Base-by-base conservation (phyloP, 2,888 invertebrate species). In the Drosophila rubida region DNA sequence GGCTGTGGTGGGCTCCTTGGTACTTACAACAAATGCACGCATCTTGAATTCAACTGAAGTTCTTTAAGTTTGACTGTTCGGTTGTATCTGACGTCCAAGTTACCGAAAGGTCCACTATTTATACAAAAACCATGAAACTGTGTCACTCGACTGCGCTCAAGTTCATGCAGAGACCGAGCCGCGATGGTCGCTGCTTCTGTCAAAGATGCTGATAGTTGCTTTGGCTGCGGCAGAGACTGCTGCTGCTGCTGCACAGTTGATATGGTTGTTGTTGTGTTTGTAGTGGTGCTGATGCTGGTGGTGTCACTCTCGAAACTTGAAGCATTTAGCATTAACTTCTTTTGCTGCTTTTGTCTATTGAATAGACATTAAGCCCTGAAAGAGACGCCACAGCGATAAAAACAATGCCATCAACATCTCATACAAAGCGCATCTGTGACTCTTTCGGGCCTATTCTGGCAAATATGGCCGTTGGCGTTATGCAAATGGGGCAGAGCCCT, bases 1-100 rank as follows among this genome's bases (percentile, higher is more conserved):
- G 57, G 35, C 54, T 39, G 61, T 22, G 7, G 11, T n/a, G 14
- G 45, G 5, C 2, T 50, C 37, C 45, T 62, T 49, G 58, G 41
- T 80, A 87, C 85, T 85, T 78, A 89, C 87, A 66, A 89, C 82
- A 49, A 89, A 89, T 64, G 81, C 83, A 84, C 87, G 89, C 89
- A 89, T 89, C 41, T 84, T 80, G 66, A 60, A 75, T 66, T 59
- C 11, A 50, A 61, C 14, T 69, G 67, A 83, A 81, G 82, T 85
- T 85, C 85, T 85, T 85, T 87, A 68, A 87, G 73, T 83, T 81
- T 61, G 80, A 80, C 55, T 71, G 80, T 73, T 87, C 27, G 69
- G 54, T 69, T 73, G 79, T 75, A 32, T 85, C 85, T 87, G 87
- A 75, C 62, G 75, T 75, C 64, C 71, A 71, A 69, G 75, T 62